Percentiles rank a stretch among this genome's conserved stretches.
These are phyloP conservation scores for Tenthredo mesomela DNA, from an alignment of 2,888 invertebrate genomes.

Conservation along the genomic window DNA sequence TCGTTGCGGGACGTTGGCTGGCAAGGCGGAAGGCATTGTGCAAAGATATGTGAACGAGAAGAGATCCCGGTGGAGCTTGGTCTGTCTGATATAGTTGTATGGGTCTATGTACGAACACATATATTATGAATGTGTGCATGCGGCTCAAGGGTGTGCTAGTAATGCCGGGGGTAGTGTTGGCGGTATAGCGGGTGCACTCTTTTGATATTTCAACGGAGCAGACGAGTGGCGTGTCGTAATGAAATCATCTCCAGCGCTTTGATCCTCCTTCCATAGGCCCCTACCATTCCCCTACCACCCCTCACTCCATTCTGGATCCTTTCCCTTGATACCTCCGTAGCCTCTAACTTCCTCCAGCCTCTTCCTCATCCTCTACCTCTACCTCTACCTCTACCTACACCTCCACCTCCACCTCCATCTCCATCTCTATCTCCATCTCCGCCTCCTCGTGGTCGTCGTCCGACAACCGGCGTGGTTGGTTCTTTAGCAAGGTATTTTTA, in stretches of 20 bases:
- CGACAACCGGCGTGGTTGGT: constrained; percentile 36
- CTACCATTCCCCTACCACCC: constrained; percentile 50
- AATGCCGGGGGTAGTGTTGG: constrained; percentile 43
- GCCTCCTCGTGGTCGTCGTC: constrained; percentile 33
- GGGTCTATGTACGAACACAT: background rate
- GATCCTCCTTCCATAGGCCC: constrained; percentile 68
- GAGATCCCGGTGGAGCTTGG: constrained; percentile 23
- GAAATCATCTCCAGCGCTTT: constrained; percentile 77
- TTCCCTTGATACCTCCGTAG: constrained; percentile 46
- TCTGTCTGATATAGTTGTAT: background rate
- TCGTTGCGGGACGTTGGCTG: constrained; percentile 43
- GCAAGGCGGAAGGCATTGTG: constrained; percentile 65
- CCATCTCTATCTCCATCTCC: background rate
- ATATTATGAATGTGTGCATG: constrained; percentile 14
- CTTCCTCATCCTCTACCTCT: constrained; percentile 41
- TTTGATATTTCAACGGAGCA: constrained; percentile 76
- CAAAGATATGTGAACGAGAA: constrained; percentile 61
- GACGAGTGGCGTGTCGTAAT: constrained; percentile 76
- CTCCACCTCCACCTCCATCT: background rate
- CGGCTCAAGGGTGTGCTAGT: constrained; percentile 12
- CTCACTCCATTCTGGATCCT: constrained; percentile 54
- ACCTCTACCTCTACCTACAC: too few relatives aligned
- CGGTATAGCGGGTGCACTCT: constrained; percentile 66
- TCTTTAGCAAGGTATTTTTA: constrained; percentile 44
- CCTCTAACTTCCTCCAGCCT: constrained; percentile 45